These are phyloP conservation scores for Seira sanloemensis DNA, from an alignment of 2,888 invertebrate genomes.

Conservation along the genomic window DNA sequence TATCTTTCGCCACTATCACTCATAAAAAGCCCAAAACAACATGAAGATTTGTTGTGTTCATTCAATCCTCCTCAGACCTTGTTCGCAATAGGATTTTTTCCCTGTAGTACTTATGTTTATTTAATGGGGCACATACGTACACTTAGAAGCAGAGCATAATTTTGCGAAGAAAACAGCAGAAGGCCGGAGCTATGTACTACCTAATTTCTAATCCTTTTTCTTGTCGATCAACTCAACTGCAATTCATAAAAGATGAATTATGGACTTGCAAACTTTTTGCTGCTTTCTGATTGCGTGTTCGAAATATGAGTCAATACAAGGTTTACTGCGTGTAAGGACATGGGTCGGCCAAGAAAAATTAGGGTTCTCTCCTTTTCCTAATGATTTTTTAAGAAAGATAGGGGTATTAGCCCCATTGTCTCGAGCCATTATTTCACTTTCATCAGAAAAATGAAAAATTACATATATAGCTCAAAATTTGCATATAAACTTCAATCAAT, in stretches of 20 bases:
- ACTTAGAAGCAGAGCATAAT: neutral
- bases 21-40: no score
- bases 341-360: constrained; percentile 4
- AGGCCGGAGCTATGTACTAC: neutral
- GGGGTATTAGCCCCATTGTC: constrained; percentile 20
- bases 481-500: no score
- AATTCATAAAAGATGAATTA: constrained; percentile 13
- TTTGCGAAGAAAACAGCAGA: neutral
- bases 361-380: no score
- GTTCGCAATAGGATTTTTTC: neutral
- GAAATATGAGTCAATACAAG: neutral
- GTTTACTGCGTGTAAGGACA: neutral
- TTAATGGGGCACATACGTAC: constrained; percentile 1
- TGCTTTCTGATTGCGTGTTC: constrained; percentile 14
- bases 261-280: constrained; percentile 21
- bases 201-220: neutral
- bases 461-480: no score
- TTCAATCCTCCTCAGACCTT: neutral
- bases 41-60: neutral
- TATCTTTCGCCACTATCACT: constrained; percentile 8
- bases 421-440: constrained; percentile 36
- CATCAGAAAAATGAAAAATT: constrained; percentile 15
- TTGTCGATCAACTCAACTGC: constrained; percentile 30
- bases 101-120: neutral
- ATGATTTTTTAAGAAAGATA: no score